Conservation (phyloP, 2,888 invertebrate genomes). For the Mythimna pallens region DNA sequence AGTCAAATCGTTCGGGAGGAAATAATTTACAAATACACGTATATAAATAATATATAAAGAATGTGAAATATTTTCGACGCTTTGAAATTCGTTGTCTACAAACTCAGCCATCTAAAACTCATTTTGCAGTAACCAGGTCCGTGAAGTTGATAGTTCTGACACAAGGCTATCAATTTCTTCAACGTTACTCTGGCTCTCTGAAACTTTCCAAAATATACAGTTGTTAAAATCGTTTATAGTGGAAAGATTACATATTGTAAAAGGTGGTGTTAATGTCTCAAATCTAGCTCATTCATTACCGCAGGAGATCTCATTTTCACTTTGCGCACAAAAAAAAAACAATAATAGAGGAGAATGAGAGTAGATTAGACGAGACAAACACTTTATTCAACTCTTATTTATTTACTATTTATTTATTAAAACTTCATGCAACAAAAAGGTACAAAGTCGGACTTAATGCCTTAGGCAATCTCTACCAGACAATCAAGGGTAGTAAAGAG, state of each 20-base stretch:
- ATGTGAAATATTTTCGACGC: not conserved
- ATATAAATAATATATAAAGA: too few species aligned
- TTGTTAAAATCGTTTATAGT: not conserved
- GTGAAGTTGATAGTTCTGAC: not conserved
- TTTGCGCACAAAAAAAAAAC: not conserved
- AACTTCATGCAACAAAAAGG: too few species aligned
- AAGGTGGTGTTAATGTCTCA: not conserved
- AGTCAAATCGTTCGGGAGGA: too few species aligned
- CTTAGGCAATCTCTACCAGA: too few species aligned
- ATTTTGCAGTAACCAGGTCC: not conserved
- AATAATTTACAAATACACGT: too few species aligned
- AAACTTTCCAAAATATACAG: not conserved
- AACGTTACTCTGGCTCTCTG: not conserved
- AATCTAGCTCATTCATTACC: not conserved
- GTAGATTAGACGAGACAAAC: too few species aligned
- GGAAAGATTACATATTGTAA: not conserved
- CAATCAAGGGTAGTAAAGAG: too few species aligned
- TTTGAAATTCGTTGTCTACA: not conserved
- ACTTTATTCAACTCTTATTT: too few species aligned
- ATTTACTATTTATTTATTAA: too few species aligned
- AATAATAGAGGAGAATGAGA: too few species aligned
- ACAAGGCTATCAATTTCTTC: slow-evolving; percentile 8
- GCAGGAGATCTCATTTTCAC: not conserved
- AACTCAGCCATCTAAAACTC: not conserved
- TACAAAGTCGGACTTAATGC: too few species aligned